Evolutionary conservation across 2,888 invertebrate genomes (phyloP).

Genomic region (Lissocephala sabroskyi): DNA sequence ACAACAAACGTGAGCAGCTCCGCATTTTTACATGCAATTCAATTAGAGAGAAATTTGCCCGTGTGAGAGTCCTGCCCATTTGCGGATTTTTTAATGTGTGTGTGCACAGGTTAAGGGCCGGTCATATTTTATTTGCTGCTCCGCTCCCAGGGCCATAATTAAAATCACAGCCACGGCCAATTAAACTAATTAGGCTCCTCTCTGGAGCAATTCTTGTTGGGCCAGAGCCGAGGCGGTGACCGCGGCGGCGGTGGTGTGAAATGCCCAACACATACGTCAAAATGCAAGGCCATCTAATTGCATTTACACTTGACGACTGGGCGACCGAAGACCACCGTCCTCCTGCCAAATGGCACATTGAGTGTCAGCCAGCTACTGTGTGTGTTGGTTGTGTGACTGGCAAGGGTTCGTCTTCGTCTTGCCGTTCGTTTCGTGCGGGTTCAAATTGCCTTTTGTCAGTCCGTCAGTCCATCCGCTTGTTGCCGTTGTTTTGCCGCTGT

Average conservation of each 20-base stretch:
- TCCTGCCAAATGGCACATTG: constrained; percentile 63
- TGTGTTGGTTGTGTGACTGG: not conserved
- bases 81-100: too few species aligned
- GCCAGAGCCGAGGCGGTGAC: not conserved
- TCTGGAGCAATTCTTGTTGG: not conserved
- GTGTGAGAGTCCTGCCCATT: too few species aligned
- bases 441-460: not conserved
- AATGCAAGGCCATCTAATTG: constrained; percentile 25
- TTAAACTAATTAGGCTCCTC: not conserved
- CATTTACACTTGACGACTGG: not conserved
- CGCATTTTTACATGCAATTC: not conserved
- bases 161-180: not conserved
- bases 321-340: constrained; percentile 46
- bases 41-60: not conserved
- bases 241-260: constrained; percentile 50
- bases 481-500: too few species aligned
- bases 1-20: not conserved
- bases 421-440: not conserved
- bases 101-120: too few species aligned
- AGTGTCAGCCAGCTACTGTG: constrained; percentile 35
- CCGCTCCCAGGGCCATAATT: not conserved
- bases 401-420: too few species aligned
- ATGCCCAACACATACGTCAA: constrained; percentile 51
- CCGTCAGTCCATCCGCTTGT: not conserved
- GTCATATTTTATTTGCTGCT: too few species aligned